Base-by-base conservation (phyloP, 1,140 invertebrate species). In the Brachystomella parvula region DNA sequence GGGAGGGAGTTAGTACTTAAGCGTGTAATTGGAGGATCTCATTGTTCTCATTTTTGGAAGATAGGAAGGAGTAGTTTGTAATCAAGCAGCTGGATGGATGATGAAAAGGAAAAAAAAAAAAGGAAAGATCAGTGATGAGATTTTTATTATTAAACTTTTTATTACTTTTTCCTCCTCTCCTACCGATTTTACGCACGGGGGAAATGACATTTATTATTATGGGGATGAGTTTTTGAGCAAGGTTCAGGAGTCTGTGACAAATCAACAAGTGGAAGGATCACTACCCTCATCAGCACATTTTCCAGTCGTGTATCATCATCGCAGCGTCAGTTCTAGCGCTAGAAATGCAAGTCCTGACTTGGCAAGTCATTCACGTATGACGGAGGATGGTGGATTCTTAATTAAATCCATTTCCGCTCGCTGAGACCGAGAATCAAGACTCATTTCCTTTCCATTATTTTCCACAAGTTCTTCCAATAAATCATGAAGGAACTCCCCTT, bases 101-200 rank as follows among this genome's bases (percentile, higher is more conserved):
- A 39, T 9, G 19, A 9, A 39, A 19, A 39, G 35, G 6, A 6
- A 53, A 24, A 53, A 24, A 24, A 53, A 17, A 24, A 53, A 53
- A 53, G 49, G 49, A 53, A 24, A 53, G 49, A 53, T 53, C 49
- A 53, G 49, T 53, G 49, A 53, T 53, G 49, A 53, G 49, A 53
- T 53, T 53, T 53, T 53, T 53, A 53, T 53, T 53, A 53, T 53
- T 53, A 53, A 53, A 53, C 49, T 53, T 53, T 53, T 53, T 53
- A 53, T 53, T 53, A 53, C 49, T 53, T 53, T 53, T 26, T n/a
- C n/a, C n/a, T n/a, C n/a, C n/a, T 53, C 6, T 39, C 35, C 35
- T 39, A 39, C 19, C n/a, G 35, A 9, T 6, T 9, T 39, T 39
- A 39, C 35, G 19, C 35, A 6, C 35, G 35, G 35, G 35, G 35